Conservation (phyloP, 1,140 invertebrate genomes). For the Odontomachus brunneus region DNA sequence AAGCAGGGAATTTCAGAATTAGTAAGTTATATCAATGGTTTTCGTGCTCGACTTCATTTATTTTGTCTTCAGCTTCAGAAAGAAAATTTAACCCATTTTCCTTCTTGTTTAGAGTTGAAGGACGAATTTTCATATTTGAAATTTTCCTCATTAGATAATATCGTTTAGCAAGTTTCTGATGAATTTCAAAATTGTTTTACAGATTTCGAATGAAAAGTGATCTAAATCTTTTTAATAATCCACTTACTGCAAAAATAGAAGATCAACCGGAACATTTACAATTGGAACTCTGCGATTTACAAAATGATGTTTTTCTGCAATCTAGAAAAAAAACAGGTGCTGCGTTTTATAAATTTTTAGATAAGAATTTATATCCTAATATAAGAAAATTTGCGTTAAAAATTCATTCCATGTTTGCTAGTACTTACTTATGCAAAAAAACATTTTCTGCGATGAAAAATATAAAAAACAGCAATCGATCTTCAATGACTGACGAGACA, state of each 20-base stretch:
- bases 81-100: background rate
- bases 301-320: background rate
- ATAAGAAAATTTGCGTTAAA: conserved; percentile 5
- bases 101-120: conserved; percentile 4
- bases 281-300: conserved; percentile 1
- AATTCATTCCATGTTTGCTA: conserved; percentile 1
- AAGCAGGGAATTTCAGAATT: background rate
- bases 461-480: conserved; percentile 7
- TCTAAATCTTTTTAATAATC: conserved; percentile 5
- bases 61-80: background rate
- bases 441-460: background rate
- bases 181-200: background rate
- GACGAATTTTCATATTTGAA: background rate
- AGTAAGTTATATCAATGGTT: conserved; percentile 4
- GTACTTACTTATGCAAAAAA: background rate
- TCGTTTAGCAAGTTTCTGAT: background rate
- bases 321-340: background rate
- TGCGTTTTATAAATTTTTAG: background rate
- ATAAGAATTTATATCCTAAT: conserved; percentile 3
- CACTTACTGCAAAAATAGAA: background rate
- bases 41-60: background rate
- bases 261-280: background rate
- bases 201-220: background rate
- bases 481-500: conserved; percentile 1
- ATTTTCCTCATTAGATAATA: no score